Conservation (phyloP, 92 coral and sea anemone species). For the Hydrozoanthus gracilis region DNA sequence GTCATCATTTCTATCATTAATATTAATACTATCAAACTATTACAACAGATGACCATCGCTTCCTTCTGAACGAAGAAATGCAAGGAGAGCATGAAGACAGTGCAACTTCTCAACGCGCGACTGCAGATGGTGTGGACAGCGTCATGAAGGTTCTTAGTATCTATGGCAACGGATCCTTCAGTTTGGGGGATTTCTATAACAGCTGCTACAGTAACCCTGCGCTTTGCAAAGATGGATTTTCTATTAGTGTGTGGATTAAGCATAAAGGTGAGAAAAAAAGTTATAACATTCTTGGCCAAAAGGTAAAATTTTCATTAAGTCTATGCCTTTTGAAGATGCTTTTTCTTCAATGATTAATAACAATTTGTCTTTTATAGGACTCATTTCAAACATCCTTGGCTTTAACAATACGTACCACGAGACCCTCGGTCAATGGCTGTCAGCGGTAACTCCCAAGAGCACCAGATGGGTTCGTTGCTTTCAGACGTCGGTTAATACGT, state of each 20-base stretch:
- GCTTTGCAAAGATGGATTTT: constrained; percentile 13
- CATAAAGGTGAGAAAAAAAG: neutral
- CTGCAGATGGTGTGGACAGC: constrained; percentile 18
- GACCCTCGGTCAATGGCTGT: constrained; percentile 63
- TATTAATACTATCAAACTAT: neutral
- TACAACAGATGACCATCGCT: constrained; percentile 14
- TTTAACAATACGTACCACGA: constrained; percentile 54
- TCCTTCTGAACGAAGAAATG: constrained; percentile 9
- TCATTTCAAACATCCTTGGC: constrained; percentile 72
- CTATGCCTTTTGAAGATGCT: neutral
- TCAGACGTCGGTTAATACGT: constrained; percentile 57
- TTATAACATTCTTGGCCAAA: neutral
- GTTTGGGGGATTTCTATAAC: neutral
- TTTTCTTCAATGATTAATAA: neutral
- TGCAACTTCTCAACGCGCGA: neutral
- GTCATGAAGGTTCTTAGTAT: constrained; percentile 12
- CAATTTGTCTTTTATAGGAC: neutral
- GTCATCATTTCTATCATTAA: too few relatives aligned
- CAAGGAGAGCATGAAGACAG: neutral
- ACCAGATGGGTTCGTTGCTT: constrained; percentile 71
- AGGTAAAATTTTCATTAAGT: neutral
- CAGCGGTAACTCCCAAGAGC: constrained; percentile 42
- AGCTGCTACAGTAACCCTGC: constrained; percentile 18
- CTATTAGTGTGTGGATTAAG: constrained; percentile 23
- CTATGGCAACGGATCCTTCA: constrained; percentile 26